Conservation (phyloP, 2,113 vertebrate genomes). For the Nothobranchius furzeri region DNA sequence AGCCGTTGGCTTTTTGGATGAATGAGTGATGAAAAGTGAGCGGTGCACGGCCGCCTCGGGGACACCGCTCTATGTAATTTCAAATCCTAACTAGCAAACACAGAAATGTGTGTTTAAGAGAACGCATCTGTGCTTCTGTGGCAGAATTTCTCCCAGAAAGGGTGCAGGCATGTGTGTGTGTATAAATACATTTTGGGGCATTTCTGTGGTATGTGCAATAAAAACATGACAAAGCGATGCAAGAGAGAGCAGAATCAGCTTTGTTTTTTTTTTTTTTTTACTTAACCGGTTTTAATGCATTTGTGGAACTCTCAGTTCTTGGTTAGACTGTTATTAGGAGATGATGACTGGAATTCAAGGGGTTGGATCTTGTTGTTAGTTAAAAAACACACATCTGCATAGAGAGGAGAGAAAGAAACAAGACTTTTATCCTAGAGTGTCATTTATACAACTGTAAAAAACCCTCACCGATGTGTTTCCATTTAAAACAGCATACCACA, state of each 20-base stretch:
- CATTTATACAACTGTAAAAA: neutral
- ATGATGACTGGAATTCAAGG: constrained; percentile 24
- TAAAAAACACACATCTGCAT: constrained; percentile 13
- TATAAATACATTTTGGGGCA: constrained; percentile 43
- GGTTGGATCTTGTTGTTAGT: constrained; percentile 28
- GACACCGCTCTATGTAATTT: constrained; percentile 48
- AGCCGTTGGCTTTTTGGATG: constrained; percentile 29
- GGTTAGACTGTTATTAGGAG: constrained; percentile 23
- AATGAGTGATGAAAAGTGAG: constrained; percentile 44
- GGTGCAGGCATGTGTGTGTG: constrained; percentile 24
- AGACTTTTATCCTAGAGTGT: neutral
- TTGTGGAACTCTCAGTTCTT: constrained; percentile 13
- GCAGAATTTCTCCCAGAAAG: constrained; percentile 20
- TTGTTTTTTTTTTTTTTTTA: constrained; percentile 10
- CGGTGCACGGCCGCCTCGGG: constrained; percentile 11
- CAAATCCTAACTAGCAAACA: constrained; percentile 31
- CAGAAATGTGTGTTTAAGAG: constrained; percentile 30
- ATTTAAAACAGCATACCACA: neutral
- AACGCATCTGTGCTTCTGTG: constrained; percentile 45
- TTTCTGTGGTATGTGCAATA: constrained; percentile 60
- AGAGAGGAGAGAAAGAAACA: neutral
- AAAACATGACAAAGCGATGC: constrained; percentile 59
- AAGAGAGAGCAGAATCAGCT: constrained; percentile 43
- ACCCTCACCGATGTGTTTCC: neutral
- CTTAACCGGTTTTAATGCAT: constrained; percentile 20